Base-by-base conservation (phyloP, 2,113 vertebrate species). In the Sciurus niger region DNA sequence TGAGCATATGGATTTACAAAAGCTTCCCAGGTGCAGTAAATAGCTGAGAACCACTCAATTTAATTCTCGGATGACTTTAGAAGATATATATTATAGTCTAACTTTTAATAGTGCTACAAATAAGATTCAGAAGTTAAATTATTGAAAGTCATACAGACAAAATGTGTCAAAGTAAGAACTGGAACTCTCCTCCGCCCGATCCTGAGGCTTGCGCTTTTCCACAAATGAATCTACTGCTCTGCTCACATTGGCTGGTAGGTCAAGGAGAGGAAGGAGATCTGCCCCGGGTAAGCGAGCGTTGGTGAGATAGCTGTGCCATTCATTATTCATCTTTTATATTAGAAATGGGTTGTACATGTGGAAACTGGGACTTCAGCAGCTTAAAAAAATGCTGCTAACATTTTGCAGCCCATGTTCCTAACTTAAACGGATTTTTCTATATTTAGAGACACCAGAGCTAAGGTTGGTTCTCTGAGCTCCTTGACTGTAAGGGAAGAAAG, bases 361-460 rank as follows among this genome's bases (percentile, higher is more conserved):
- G 58, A 79, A 96, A 88, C 37, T 76, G 53, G 72, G 37, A 93
- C 11, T 84, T 80, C 8, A 84, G 55, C 8, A 84, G 55, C 43
- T 32, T 73, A 80, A 63, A 86, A 88, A 96, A 76, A 77, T 60
- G 48, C 17, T 74, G 6, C 68, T 83, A 85, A 70, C 48, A 85
- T 65, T 82, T 79, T 78, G 55, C 17, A 86, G 51, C 30, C 79
- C 70, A 37, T 80, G 40, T 86, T 84, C 76, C 51, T 46, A 82
- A 92, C 6, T 83, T 91, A 96, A 96, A 96, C 48, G 58, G 76
- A 55, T 93, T 95, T 95, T 95, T 92, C 93, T 96, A 67, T 95
- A 94, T 94, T 96, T 96, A 95, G 87, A 95, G 86, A 87, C 32
- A 18, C 93, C 0, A 6, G 17, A 76, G 70, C 51, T 96, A 95